Evolutionary conservation across 2,888 invertebrate species (phyloP).

Genomic region (Lochmaea crataegi): DNA sequence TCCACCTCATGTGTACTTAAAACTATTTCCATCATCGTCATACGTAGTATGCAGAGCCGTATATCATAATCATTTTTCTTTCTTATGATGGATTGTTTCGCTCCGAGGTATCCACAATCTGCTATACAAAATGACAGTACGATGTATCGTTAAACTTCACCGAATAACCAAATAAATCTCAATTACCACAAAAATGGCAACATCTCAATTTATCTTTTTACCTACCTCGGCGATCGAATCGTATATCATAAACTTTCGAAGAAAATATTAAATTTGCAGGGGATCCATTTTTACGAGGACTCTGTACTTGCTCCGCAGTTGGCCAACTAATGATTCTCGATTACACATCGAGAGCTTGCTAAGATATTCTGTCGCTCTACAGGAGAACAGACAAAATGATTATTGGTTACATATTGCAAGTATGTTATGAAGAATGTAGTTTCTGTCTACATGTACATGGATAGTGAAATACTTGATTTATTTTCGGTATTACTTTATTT

Average conservation of each 20-base stretch:
- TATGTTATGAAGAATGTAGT: conserved; percentile 55
- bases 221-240: conserved; percentile 58
- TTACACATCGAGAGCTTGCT: conserved; percentile 20
- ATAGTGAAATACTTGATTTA: not conserved
- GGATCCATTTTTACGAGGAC: conserved; percentile 54
- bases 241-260: conserved; percentile 58
- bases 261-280: conserved; percentile 60
- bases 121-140: conserved; percentile 14
- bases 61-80: conserved; percentile 5
- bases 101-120: conserved; percentile 3
- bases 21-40: conserved; percentile 1
- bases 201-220: conserved; percentile 61
- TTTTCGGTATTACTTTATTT: not conserved
- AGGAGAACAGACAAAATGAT: conserved; percentile 62
- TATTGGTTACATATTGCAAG: conserved; percentile 61
- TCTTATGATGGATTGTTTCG: not conserved
- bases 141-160: conserved; percentile 32
- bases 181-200: conserved; percentile 51
- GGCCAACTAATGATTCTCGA: conserved; percentile 40
- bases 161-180: conserved; percentile 43
- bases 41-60: not conserved
- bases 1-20: not conserved
- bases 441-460: conserved; percentile 6
- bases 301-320: conserved; percentile 50
- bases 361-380: conserved; percentile 46